phyloP scores from a whole-genome alignment of 2,888 invertebrate genomes.

The Rosalia funebris region DNA sequence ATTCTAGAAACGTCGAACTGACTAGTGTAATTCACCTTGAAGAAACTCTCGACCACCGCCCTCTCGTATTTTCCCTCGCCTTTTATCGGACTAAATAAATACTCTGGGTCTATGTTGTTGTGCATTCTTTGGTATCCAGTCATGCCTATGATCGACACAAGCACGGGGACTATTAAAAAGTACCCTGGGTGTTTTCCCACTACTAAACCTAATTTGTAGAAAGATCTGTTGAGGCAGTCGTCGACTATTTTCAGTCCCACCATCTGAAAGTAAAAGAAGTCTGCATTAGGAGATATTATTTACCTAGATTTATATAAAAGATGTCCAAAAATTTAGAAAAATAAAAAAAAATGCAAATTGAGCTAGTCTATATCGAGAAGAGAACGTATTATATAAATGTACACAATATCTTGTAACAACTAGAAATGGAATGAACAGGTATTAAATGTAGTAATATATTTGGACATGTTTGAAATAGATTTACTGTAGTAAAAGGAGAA shows the following conservation, averaged over 20 bases:
- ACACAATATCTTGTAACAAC: no score
- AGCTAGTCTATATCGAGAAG: no score
- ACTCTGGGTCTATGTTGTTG: conserved; percentile 94
- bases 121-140: conserved; percentile 88
- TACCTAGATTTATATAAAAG: no score
- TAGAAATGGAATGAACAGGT: no score
- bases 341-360: neutral
- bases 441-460: no score
- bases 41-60: conserved; percentile 81
- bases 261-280: conserved; percentile 70
- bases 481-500: no score
- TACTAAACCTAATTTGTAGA: conserved; percentile 81
- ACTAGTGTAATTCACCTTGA: conserved; percentile 89
- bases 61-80: conserved; percentile 87
- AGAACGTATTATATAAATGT: no score
- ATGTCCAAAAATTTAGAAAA: no score
- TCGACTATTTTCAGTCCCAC: conserved; percentile 82
- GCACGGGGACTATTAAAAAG: conserved; percentile 87
- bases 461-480: no score
- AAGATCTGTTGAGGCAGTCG: conserved; percentile 80
- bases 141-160: conserved; percentile 82
- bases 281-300: no score
- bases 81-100: conserved; percentile 88
- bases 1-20: conserved; percentile 88
- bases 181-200: conserved; percentile 88